Conservation (phyloP, 2,113 vertebrate species). For the Alectura lathami region DNA sequence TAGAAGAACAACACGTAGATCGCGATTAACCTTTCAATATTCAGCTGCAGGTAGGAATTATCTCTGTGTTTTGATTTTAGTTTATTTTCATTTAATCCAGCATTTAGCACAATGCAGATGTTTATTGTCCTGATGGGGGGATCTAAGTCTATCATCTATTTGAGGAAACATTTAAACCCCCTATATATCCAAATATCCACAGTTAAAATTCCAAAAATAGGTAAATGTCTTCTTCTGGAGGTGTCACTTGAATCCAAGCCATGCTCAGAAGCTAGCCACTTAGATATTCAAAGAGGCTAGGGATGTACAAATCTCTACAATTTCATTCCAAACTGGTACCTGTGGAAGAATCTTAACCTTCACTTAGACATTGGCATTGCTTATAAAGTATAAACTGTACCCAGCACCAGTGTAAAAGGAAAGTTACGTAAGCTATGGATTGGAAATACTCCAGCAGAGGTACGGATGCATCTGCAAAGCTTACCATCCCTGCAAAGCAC, state of each 20-base stretch:
- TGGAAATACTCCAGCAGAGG: not conserved
- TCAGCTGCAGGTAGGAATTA: not conserved
- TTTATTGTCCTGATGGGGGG: not conserved
- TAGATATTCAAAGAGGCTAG: not conserved
- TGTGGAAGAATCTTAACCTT: not conserved
- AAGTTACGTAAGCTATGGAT: not conserved
- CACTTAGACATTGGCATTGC: not conserved
- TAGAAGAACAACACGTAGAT: too few species aligned
- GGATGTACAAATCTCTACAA: not conserved
- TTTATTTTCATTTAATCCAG: too few species aligned
- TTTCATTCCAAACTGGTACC: not conserved
- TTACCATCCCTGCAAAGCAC: not conserved
- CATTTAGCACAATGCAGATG: not conserved
- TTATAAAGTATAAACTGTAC: not conserved
- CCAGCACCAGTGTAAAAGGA: not conserved
- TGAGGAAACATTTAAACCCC: not conserved
- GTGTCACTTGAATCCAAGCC: not conserved
- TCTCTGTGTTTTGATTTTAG: not conserved
- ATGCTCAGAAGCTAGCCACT: not conserved
- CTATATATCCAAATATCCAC: not conserved
- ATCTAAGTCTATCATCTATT: not conserved
- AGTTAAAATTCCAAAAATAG: not conserved
- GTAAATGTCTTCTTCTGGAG: not conserved
- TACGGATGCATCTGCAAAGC: rapidly evolving
- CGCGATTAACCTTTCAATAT: not conserved